A percentile compares a stretch with the other conserved stretches of the same genome.
These are phyloP conservation scores for Drosophila guanche DNA, from an alignment of 1,140 invertebrate genomes.

Conservation along the genomic window DNA sequence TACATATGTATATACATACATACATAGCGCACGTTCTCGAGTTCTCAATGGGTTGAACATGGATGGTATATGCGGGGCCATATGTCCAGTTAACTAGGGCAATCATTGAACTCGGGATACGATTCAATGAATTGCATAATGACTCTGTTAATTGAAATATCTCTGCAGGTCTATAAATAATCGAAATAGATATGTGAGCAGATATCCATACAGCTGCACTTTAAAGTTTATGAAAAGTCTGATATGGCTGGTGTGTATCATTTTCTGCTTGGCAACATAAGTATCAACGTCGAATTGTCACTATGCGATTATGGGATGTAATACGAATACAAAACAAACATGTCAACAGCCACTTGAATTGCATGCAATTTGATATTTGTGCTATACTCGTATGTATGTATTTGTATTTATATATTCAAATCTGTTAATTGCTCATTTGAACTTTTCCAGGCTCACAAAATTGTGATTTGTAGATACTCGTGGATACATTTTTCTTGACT, in stretches of 20 bases:
- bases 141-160: constrained; percentile 46
- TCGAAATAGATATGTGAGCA: neutral
- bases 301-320: too few relatives aligned
- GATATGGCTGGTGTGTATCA: neutral
- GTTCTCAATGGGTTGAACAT: constrained; percentile 4
- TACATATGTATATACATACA: constrained; percentile 21
- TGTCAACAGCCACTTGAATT: too few relatives aligned
- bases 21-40: constrained; percentile 27
- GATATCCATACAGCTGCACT: neutral
- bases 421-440: too few relatives aligned
- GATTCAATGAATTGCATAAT: constrained; percentile 45
- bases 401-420: too few relatives aligned
- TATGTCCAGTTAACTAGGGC: constrained; percentile 40
- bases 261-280: neutral
- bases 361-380: too few relatives aligned
- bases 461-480: too few relatives aligned
- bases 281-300: too few relatives aligned
- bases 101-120: constrained; percentile 34
- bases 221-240: neutral
- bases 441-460: too few relatives aligned
- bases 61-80: constrained; percentile 7
- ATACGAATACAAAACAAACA: too few relatives aligned
- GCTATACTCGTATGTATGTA: too few relatives aligned
- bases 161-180: constrained; percentile 36
- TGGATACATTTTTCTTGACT: too few relatives aligned